Evolutionary conservation across 2,113 vertebrate genomes (phyloP), one percentile per base, ranked within the genome.

Genomic region (Platysteira castanea): DNA sequence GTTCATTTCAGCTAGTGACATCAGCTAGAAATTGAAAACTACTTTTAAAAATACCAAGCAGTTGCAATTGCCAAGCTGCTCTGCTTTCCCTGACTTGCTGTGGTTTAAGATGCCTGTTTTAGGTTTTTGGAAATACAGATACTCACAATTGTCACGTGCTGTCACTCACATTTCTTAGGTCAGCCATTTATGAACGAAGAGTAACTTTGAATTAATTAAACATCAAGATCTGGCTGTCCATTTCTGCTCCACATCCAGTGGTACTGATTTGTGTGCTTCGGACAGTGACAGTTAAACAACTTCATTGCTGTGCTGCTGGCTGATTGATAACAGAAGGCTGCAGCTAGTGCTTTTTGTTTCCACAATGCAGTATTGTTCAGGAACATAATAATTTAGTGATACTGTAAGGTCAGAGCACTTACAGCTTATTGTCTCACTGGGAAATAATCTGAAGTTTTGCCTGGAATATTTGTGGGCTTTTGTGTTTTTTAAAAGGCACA

Each of bases 321-420:
- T 97, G 97, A 97, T 96, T 85, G 95, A 94, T 97, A 90, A 78
- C 69, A 92, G 96, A 86, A 93, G 89, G 93, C 78, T 49, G 30
- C 6, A 15, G 73, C 50, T 15, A 76, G 92, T 16, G 27, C 20
- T 87, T 93, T 94, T 93, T 91, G 84, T 95, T 96, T 95, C 94
- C 94, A 90, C 93, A 97, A 96, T 82, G 87, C 94, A 82, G 89
- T 84, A 95, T 96, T 97, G 96, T 97, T 91, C 89, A 49, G 94
- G 84, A 96, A 83, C 92, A 94, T 92, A 93, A 97, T 88, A 94
- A 97, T 93, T 93, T 79, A 96, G 96, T 1, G 74, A 95, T 92
- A 84, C 65, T 24, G 39, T 0, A 7, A 89, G 84, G 95, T 95
- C 95, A 97, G 94, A 96, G 87, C 92, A 86, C 92, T 95, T 77